Evolutionary conservation across 1,140 invertebrate species (phyloP).

Genomic region (Eumeta japonica): DNA sequence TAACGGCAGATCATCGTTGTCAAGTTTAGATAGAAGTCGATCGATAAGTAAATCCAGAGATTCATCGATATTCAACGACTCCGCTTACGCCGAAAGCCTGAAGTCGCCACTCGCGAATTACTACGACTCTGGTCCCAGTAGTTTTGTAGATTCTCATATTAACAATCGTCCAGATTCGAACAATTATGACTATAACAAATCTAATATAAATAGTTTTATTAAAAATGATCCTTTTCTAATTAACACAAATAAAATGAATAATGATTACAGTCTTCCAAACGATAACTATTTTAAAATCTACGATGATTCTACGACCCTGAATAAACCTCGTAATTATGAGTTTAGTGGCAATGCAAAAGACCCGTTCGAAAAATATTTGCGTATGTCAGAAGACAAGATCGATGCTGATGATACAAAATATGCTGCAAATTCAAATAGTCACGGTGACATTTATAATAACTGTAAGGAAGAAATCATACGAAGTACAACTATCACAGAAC

Average conservation of each 20-base stretch:
- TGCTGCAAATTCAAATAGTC: constrained; percentile 33
- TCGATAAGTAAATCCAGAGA: constrained; percentile 14
- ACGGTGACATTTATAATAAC: constrained; percentile 28
- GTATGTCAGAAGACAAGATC: constrained; percentile 16
- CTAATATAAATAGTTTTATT: constrained; percentile 19
- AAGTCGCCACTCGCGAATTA: constrained; percentile 29
- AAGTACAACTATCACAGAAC: constrained; percentile 40
- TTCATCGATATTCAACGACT: constrained; percentile 11
- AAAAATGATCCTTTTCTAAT: constrained; percentile 18
- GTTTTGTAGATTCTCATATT: constrained; percentile 7
- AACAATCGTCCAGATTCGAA: constrained; percentile 13
- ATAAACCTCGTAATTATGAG: neutral
- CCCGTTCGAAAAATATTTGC: constrained; percentile 31
- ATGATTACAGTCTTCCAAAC: constrained; percentile 19
- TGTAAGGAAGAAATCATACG: constrained; percentile 32
- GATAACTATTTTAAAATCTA: neutral
- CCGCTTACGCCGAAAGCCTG: constrained; percentile 10
- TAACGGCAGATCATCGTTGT: constrained; percentile 29
- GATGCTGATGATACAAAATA: constrained; percentile 17
- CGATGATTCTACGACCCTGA: neutral
- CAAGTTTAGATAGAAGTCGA: constrained; percentile 40
- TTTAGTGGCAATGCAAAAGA: no score
- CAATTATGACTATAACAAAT: constrained; percentile 12
- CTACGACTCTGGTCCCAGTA: constrained; percentile 26
- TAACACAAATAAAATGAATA: constrained; percentile 12